A percentile compares a stretch with the other conserved stretches of the same genome.
Evolutionary conservation across 2,888 invertebrate genomes (phyloP).

Genomic region (Buathra laborator): DNA sequence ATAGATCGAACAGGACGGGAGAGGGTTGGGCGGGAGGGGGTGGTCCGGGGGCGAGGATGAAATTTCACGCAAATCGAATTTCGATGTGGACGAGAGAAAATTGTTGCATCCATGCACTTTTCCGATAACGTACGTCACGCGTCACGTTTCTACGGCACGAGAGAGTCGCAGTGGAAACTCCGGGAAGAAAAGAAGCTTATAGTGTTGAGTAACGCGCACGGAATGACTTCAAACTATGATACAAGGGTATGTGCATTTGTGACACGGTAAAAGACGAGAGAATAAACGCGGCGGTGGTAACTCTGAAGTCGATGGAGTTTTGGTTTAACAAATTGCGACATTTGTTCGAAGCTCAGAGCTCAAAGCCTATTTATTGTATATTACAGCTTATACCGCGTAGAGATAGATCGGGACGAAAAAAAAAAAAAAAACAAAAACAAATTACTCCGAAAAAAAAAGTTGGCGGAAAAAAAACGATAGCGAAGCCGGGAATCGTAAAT

Average conservation of each 20-base stretch:
- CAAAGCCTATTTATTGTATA: neutral
- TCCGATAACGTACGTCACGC: constrained; percentile 10
- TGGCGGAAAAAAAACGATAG: neutral
- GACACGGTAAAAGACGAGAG: constrained; percentile 19
- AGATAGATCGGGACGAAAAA: neutral
- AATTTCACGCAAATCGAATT: constrained; percentile 22
- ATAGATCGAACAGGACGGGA: neutral
- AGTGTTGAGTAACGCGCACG: neutral
- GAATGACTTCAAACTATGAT: neutral
- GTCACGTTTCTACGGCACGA: neutral
- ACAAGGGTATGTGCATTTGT: neutral
- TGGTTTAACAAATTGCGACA: constrained; percentile 30
- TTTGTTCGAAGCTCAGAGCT: neutral
- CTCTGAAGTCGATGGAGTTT: neutral
- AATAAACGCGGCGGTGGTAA: neutral
- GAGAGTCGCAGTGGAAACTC: neutral
- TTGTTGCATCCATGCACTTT: constrained; percentile 16
- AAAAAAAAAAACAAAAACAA: neutral
- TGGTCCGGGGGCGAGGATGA: neutral
- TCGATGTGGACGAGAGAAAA: constrained; percentile 4
- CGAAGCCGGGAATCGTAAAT: neutral
- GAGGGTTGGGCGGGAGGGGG: neutral
- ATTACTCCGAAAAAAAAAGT: neutral
- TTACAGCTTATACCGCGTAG: neutral
- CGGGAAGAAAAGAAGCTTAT: constrained; percentile 7